Percentiles rank a stretch among this genome's conserved stretches.
These are phyloP conservation scores for Podarcis siculus DNA, from an alignment of 2,797 vertebrate species.

Conservation along the genomic window DNA sequence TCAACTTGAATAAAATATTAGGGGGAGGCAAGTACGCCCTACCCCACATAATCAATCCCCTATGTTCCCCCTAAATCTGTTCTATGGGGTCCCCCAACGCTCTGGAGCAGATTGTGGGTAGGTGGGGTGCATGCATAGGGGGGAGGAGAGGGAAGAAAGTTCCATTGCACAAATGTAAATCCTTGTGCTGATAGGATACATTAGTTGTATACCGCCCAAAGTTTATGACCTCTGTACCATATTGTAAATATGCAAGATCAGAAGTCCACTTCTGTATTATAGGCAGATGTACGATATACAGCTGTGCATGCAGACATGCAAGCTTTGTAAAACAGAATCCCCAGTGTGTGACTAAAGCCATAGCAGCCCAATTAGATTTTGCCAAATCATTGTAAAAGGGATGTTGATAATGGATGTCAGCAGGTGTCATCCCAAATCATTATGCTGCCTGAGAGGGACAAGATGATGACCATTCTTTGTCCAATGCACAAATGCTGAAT, in stretches of 20 bases:
- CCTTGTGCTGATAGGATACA: too few species aligned
- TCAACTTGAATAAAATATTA: neutral
- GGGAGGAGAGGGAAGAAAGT: too few species aligned
- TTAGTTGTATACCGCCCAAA: neutral
- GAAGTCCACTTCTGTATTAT: neutral
- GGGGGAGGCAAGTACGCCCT: too few species aligned
- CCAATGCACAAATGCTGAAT: too few species aligned
- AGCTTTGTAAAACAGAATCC: neutral
- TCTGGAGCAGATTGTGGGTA: too few species aligned
- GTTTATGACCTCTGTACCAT: neutral
- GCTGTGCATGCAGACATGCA: neutral
- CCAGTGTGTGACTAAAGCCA: conserved; percentile 29
- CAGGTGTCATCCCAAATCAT: neutral
- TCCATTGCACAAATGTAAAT: too few species aligned
- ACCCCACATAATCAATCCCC: too few species aligned
- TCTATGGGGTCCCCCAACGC: too few species aligned
- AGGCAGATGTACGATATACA: neutral
- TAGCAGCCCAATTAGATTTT: conserved; percentile 32
- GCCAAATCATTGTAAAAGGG: conserved; percentile 7
- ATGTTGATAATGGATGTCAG: conserved; percentile 31
- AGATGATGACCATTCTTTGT: too few species aligned
- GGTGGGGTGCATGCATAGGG: too few species aligned
- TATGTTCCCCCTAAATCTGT: too few species aligned
- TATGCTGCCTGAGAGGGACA: too few species aligned
- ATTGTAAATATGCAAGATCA: neutral